Evolutionary conservation across 2,888 invertebrate species (phyloP), one percentile per base, ranked within the genome.

Genomic region (Metellina segmentata): DNA sequence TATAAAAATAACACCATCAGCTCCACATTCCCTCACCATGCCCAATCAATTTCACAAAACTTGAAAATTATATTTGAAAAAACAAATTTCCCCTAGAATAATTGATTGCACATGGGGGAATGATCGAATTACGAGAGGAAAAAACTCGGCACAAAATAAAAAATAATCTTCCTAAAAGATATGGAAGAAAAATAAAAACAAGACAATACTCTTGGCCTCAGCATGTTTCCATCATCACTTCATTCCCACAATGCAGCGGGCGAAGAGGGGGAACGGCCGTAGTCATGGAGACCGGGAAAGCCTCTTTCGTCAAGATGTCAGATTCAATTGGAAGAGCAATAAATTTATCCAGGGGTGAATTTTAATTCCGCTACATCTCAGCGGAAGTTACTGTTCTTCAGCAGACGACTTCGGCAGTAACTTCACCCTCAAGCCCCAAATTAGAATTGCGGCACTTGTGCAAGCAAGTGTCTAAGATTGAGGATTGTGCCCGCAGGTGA

Each of bases 291-390:
- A 89, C 89, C 53, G 70, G 20, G 51, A 20, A 34, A 69, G 70
- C 82, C 71, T 74, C 78, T 89, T 89, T 69, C 89, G 75, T 85
- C 83, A 85, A 72, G 89, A 89, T 61, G 89, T 83, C 77, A 85
- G 20, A 48, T 83, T 78, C 83, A 89, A 89, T 89, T 89, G 53
- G 83, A 78, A 71, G 79, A 7, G 83, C 78, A 85, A 89, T 89
- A 83, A 79, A 85, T 89, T 89, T 81, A 83, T 89, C 81, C 71
- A 69, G n/a, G 72, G 83, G 78, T 69, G 61, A 78, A 83, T 83
- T 89, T 89, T 83, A 89, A 89, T 78, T 83, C 83, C 20, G n/a
- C 7, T 13, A 9, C 49, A 81, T 19, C 61, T 49, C 13, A 13
- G 49, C 48, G 19, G 34, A 19, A 51, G 70, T 70, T 82, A 51